A percentile compares a stretch with the other conserved stretches of the same genome.
These are phyloP conservation scores for Syngnathus acus DNA, from an alignment of 2,797 vertebrate species.

Conservation along the genomic window DNA sequence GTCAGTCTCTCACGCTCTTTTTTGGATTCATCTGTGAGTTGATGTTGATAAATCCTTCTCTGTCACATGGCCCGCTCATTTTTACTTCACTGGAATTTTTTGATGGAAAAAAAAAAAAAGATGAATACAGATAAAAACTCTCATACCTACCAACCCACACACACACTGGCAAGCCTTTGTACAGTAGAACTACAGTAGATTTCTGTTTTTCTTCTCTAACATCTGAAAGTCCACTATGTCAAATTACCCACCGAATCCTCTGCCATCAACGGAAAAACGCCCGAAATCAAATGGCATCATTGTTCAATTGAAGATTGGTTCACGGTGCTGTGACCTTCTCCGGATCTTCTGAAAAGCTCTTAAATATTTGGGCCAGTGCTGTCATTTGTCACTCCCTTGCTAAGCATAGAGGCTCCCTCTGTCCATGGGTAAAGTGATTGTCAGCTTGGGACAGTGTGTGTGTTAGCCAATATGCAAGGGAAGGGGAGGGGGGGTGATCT, in stretches of 20 bases:
- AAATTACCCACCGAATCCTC: constrained; percentile 47
- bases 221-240: constrained; percentile 23
- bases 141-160: not conserved
- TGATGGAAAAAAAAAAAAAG: not conserved
- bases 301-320: constrained; percentile 54
- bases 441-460: constrained; percentile 19
- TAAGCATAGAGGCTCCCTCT: constrained; percentile 51
- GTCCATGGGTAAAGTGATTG: constrained; percentile 26
- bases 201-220: constrained; percentile 31
- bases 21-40: constrained; percentile 37
- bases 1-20: constrained; percentile 43
- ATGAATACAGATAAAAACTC: not conserved
- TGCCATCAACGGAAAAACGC: constrained; percentile 32
- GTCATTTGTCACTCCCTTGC: constrained; percentile 60
- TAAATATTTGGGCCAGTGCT: constrained; percentile 65
- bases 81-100: not conserved
- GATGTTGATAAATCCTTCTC: constrained; percentile 42
- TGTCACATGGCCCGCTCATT: constrained; percentile 16
- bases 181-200: constrained; percentile 31
- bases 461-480: constrained; percentile 12
- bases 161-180: constrained; percentile 7
- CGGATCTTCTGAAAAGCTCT: constrained; percentile 59
- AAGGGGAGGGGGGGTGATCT: constrained; percentile 4
- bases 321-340: constrained; percentile 58
- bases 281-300: constrained; percentile 58